These are phyloP conservation scores for Leptinotarsa rubiginosa DNA, from an alignment of 2,888 invertebrate genomes.

Conservation along the genomic window DNA sequence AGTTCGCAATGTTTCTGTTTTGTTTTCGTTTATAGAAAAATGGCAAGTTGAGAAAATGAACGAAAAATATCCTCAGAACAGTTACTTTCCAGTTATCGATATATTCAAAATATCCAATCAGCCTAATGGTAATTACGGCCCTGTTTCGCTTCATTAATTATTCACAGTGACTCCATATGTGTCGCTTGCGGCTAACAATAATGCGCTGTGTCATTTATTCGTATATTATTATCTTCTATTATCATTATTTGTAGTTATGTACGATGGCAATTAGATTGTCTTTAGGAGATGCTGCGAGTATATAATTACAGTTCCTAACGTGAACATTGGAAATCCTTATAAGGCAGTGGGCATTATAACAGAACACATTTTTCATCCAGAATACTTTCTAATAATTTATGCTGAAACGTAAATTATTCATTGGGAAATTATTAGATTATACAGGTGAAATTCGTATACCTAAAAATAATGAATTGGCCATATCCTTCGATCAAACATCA, in stretches of 20 bases:
- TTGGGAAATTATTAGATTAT: background rate
- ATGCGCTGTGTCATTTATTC: slow-evolving; percentile 4
- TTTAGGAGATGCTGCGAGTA: background rate
- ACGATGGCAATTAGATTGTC: slow-evolving; percentile 3
- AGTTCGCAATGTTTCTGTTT: too few relatives aligned
- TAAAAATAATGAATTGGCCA: too few relatives aligned
- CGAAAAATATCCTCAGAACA: too few relatives aligned
- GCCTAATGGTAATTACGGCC: too few relatives aligned
- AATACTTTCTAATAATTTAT: slow-evolving; percentile 11
- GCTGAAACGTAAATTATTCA: background rate
- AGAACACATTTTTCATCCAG: background rate
- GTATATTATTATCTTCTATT: slow-evolving; percentile 8
- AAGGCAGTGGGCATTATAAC: background rate
- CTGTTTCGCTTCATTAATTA: too few relatives aligned
- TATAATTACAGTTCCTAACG: slow-evolving; percentile 6
- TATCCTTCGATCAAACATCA: too few relatives aligned
- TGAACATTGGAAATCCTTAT: background rate
- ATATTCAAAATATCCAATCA: too few relatives aligned
- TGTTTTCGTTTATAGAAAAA: too few relatives aligned
- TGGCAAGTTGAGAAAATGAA: too few relatives aligned
- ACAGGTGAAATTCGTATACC: background rate
- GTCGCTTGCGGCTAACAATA: background rate
- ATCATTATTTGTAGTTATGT: background rate
- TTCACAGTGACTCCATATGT: background rate
- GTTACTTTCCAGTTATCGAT: too few relatives aligned